Conservation (phyloP, 2,113 vertebrate species). For the Strix uralensis region DNA sequence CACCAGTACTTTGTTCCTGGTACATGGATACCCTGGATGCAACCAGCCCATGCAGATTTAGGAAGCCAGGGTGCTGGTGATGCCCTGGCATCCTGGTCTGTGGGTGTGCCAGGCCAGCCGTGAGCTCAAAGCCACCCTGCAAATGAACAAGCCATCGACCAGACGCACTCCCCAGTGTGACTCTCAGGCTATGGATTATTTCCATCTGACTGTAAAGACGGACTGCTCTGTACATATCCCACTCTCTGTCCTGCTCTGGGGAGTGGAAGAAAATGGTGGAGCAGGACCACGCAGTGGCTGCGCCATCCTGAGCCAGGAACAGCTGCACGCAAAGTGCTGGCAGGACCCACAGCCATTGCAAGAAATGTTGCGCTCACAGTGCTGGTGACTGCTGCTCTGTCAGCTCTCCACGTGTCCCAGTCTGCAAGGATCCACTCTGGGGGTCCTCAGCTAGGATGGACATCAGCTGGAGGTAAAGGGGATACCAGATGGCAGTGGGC, state of each 20-base stretch:
- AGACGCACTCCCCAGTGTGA: rapidly evolving
- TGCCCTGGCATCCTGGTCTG: not conserved
- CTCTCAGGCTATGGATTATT: not conserved
- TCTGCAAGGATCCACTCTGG: not conserved
- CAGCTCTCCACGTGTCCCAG: not conserved
- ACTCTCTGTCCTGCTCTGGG: not conserved
- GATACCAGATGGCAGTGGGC: not conserved
- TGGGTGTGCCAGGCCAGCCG: not conserved
- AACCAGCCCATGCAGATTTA: not conserved
- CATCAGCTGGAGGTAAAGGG: not conserved
- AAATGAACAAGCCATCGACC: not conserved
- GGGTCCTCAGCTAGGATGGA: not conserved
- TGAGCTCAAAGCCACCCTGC: not conserved
- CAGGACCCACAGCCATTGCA: rapidly evolving
- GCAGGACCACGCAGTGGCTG: not conserved
- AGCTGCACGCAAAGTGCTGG: not conserved
- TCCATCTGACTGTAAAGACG: not conserved
- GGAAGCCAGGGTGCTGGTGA: not conserved
- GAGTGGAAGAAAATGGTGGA: not conserved
- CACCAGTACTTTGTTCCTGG: not conserved
- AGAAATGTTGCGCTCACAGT: not conserved
- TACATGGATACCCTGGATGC: rapidly evolving
- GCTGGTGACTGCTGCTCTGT: not conserved
- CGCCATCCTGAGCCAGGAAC: rapidly evolving
- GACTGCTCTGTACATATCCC: not conserved